Conservation (phyloP, 2,797 vertebrate genomes). For the Sebastes hubbsi region DNA sequence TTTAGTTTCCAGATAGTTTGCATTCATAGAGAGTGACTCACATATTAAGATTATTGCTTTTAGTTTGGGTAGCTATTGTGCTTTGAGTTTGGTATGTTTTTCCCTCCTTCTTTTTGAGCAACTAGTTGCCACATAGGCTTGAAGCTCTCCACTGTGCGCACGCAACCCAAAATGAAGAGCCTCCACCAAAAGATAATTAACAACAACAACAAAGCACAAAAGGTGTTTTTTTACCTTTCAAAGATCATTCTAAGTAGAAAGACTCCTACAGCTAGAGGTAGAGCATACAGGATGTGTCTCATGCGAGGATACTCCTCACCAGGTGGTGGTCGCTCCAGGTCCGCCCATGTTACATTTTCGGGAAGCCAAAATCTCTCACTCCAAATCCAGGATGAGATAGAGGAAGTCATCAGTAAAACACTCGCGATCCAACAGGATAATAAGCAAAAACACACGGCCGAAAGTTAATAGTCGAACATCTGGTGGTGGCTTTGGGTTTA, state of each 20-base stretch:
- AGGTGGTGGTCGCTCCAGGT: slow-evolving; percentile 83
- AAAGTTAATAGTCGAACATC: slow-evolving; percentile 19
- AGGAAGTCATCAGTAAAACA: slow-evolving; percentile 71
- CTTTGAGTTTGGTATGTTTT: neutral
- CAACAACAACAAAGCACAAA: neutral
- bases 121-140: neutral
- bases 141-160: neutral
- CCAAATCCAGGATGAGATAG: slow-evolving; percentile 90
- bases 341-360: slow-evolving; percentile 91
- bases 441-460: neutral
- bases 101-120: neutral
- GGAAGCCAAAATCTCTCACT: slow-evolving; percentile 95
- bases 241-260: slow-evolving; percentile 87
- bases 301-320: slow-evolving; percentile 81
- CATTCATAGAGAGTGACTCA: neutral
- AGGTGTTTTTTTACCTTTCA: slow-evolving; percentile 83
- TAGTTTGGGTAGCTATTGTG: neutral
- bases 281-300: slow-evolving; percentile 80
- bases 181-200: neutral
- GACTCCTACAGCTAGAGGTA: slow-evolving; percentile 87
- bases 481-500: neutral
- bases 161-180: neutral
- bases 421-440: neutral
- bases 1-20: neutral
- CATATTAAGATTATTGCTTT: neutral